Percentiles rank a stretch among this genome's conserved stretches.
Evolutionary conservation across 1,140 invertebrate genomes (phyloP).

Genomic region (Drosophila truncata): DNA sequence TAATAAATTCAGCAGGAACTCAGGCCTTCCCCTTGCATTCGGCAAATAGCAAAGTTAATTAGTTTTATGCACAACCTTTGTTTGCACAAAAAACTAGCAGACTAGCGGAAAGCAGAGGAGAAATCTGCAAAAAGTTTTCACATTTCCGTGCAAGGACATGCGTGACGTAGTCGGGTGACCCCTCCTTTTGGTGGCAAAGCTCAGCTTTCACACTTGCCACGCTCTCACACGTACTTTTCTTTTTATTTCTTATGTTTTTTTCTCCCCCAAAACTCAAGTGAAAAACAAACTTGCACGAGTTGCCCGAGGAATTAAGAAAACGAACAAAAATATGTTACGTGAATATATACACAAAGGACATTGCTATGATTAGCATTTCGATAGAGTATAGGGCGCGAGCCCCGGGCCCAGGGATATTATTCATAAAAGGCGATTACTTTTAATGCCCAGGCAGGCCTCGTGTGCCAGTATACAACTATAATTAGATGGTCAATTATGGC

Average conservation of each 20-base stretch:
- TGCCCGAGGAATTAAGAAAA: slow-evolving; percentile 33
- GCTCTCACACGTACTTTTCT: slow-evolving; percentile 26
- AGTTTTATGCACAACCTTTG: slow-evolving; percentile 72
- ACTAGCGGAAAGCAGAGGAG: slow-evolving; percentile 38
- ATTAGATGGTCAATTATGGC: slow-evolving; percentile 63
- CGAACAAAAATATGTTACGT: slow-evolving; percentile 24
- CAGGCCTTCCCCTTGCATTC: slow-evolving; percentile 8
- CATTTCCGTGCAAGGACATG: slow-evolving; percentile 73
- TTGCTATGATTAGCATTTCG: slow-evolving; percentile 53
- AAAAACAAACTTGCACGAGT: slow-evolving; percentile 41
- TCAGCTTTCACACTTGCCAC: slow-evolving; percentile 49
- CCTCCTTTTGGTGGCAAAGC: slow-evolving; percentile 38
- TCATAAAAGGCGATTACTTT: slow-evolving; percentile 58
- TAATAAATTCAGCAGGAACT: slow-evolving; percentile 32
- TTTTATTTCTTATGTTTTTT: slow-evolving; percentile 16
- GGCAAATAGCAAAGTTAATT: slow-evolving; percentile 71
- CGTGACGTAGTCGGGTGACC: slow-evolving; percentile 65
- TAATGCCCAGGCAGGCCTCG: slow-evolving; percentile 46
- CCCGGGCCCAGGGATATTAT: slow-evolving; percentile 35
- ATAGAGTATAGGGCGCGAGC: slow-evolving; percentile 13
- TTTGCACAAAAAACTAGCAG: slow-evolving; percentile 49
- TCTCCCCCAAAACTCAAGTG: slow-evolving; percentile 17
- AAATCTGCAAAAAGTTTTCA: slow-evolving; percentile 63
- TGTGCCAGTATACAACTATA: slow-evolving; percentile 44
- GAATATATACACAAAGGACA: slow-evolving; percentile 32